These are phyloP conservation scores for Diglossa brunneiventris DNA, from an alignment of 2,113 vertebrate species.

Conservation along the genomic window DNA sequence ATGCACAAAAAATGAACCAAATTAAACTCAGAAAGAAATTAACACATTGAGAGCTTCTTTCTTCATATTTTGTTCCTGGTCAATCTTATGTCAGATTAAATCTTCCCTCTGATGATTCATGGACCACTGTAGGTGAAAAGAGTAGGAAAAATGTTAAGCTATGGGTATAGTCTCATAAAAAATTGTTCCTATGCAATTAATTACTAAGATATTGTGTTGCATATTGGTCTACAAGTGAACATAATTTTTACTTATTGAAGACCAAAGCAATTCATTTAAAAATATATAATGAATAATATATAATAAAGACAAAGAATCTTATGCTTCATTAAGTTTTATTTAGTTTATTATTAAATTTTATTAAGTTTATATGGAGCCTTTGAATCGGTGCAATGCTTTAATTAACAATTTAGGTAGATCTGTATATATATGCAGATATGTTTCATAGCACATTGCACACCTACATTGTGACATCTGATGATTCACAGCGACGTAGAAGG, in stretches of 20 bases:
- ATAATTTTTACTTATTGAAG: neutral
- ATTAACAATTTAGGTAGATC: too few relatives aligned
- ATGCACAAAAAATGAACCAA: neutral
- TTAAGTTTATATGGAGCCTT: neutral
- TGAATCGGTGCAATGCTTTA: neutral
- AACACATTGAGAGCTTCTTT: neutral
- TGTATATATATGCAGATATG: neutral
- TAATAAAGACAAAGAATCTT: neutral
- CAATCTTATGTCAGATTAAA: neutral
- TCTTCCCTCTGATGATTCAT: neutral
- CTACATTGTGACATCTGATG: neutral
- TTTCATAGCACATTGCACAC: neutral
- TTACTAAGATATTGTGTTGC: neutral
- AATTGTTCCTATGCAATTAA: neutral
- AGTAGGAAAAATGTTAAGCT: neutral
- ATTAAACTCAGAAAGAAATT: neutral
- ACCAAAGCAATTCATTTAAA: neutral
- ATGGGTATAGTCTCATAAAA: neutral
- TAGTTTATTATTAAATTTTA: neutral
- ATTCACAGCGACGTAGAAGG: neutral
- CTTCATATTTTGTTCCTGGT: neutral
- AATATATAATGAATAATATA: neutral
- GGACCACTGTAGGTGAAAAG: neutral
- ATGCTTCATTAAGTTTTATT: neutral
- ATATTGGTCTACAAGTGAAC: neutral